Conservation (phyloP, 2,797 vertebrate genomes). For the Sebastes cheni region DNA sequence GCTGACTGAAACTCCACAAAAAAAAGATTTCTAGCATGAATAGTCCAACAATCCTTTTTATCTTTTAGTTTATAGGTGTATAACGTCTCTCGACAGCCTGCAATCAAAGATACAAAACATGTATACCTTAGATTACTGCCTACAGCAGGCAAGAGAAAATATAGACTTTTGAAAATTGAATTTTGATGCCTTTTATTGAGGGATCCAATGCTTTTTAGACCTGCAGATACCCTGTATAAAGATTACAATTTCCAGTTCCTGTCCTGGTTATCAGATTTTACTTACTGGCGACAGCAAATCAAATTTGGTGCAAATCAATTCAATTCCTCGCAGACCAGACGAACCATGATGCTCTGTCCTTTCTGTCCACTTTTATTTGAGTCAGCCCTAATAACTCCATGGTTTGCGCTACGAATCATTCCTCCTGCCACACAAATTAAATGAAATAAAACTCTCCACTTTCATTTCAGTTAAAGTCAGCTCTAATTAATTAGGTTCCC, state of each 20-base stretch:
- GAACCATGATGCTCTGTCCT: neutral
- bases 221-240: neutral
- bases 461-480: conserved; percentile 28
- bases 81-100: neutral
- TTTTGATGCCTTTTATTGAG: neutral
- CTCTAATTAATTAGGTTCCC: conserved; percentile 25
- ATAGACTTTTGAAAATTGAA: neutral
- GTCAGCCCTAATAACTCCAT: neutral
- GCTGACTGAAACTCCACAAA: neutral
- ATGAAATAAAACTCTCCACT: conserved; percentile 26
- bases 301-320: neutral
- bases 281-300: neutral
- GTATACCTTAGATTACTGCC: neutral
- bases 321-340: neutral
- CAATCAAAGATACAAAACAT: neutral
- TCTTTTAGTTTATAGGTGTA: neutral
- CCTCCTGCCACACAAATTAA: neutral
- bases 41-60: neutral
- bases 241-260: neutral
- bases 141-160: neutral
- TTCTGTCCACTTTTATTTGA: neutral
- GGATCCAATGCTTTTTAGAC: neutral
- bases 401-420: neutral
- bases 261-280: neutral
- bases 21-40: neutral